Percentiles rank a stretch among this genome's conserved stretches.
These are phyloP conservation scores for Erethizon dorsatum DNA, from an alignment of 2,797 vertebrate genomes.

Conservation along the genomic window DNA sequence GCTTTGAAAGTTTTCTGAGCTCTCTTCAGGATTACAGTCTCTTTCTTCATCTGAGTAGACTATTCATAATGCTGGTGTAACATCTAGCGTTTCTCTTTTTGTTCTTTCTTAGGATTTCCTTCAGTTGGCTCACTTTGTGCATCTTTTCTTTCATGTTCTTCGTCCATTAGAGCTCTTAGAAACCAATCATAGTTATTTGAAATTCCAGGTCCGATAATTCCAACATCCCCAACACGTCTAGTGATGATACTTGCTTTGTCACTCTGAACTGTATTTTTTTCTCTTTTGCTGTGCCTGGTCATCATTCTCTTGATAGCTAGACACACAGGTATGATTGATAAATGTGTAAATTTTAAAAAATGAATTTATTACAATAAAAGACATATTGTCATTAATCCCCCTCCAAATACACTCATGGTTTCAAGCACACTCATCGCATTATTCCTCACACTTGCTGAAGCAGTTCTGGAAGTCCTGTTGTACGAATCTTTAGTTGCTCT, in stretches of 20 bases:
- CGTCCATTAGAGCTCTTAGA: background rate
- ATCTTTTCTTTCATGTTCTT: background rate
- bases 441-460: background rate
- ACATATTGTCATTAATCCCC: background rate
- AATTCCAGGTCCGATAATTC: background rate
- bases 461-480: background rate
- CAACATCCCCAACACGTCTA: background rate
- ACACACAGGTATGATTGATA: background rate
- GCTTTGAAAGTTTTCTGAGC: background rate
- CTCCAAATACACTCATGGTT: background rate
- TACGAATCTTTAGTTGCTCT: background rate
- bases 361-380: background rate
- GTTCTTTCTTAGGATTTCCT: background rate
- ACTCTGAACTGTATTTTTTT: background rate
- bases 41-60: background rate
- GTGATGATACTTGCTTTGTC: background rate
- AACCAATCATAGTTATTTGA: background rate
- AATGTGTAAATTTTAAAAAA: background rate
- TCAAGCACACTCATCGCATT: background rate
- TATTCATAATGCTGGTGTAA: background rate
- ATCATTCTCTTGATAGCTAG: background rate
- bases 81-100: background rate
- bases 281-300: background rate
- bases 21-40: background rate
- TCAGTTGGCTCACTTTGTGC: background rate